A percentile compares a stretch with the other conserved stretches of the same genome.
Evolutionary conservation across 2,797 vertebrate species (phyloP).

Genomic region (Holocentrus rufus): DNA sequence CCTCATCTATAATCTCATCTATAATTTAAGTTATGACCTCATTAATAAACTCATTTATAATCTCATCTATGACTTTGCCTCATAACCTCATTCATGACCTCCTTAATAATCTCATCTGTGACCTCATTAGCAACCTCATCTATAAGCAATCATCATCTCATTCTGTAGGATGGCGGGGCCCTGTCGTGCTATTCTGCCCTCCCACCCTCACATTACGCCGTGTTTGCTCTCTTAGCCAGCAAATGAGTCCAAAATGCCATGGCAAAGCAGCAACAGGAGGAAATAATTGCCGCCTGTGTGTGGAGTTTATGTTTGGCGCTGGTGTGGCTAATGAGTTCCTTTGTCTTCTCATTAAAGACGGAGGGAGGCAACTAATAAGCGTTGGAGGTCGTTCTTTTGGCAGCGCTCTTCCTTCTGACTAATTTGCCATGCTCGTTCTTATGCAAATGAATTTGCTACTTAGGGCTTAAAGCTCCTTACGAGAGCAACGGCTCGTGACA

Average conservation of each 20-base stretch:
- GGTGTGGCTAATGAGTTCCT: constrained; percentile 55
- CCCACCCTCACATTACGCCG: background rate
- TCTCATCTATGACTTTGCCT: background rate
- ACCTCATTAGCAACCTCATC: background rate
- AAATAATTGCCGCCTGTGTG: constrained; percentile 26
- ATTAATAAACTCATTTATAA: constrained; percentile 12
- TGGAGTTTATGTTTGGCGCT: constrained; percentile 33
- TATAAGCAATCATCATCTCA: background rate
- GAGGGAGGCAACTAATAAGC: constrained; percentile 25
- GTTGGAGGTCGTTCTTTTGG: constrained; percentile 27
- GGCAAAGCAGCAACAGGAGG: constrained; percentile 1
- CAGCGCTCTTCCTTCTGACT: constrained; percentile 36
- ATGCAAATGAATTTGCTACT: constrained; percentile 60
- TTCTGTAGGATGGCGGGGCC: background rate
- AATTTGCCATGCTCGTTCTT: constrained; percentile 46
- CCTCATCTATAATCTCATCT: no score
- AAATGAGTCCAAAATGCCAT: background rate
- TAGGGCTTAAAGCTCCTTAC: constrained; percentile 40
- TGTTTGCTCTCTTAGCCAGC: constrained; percentile 14
- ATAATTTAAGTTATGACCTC: constrained; percentile 6
- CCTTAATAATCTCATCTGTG: background rate
- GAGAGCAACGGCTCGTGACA: constrained; percentile 48
- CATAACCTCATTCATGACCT: no score
- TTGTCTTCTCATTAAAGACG: constrained; percentile 63
- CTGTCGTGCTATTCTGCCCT: background rate